Percentiles rank a stretch among this genome's conserved stretches.
phyloP scores from a whole-genome alignment of 2,888 invertebrate genomes.

The Drymonia ruficornis region DNA sequence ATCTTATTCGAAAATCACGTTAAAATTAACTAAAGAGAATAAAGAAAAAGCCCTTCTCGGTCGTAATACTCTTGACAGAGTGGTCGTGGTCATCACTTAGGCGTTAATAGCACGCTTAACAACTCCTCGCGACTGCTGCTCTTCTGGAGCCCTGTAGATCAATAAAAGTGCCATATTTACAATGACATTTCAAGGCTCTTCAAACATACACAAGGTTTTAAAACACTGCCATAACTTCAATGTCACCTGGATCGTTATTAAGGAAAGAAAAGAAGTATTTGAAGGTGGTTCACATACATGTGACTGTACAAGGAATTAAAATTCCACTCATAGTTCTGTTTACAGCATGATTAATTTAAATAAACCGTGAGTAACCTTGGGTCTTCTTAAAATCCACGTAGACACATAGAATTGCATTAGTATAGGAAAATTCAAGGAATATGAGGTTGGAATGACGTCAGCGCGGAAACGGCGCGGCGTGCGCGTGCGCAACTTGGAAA shows the following conservation, averaged over 20 bases:
- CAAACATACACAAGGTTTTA: no score
- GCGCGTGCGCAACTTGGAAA: conserved; percentile 57
- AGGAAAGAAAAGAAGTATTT: background rate
- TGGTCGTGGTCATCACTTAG: no score
- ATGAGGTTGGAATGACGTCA: conserved; percentile 43
- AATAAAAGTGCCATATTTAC: no score
- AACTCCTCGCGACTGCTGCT: no score
- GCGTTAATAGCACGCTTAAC: no score
- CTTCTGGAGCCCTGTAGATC: no score
- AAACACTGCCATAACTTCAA: background rate
- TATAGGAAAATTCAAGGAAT: conserved; percentile 34
- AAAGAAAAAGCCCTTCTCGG: no score
- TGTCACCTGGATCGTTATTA: background rate
- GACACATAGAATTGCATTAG: conserved; percentile 23
- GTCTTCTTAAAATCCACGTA: conserved; percentile 14
- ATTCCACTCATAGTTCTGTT: background rate
- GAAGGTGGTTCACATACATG: background rate
- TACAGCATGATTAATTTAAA: background rate
- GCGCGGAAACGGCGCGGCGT: conserved; percentile 46
- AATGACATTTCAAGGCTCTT: no score
- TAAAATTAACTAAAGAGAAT: no score
- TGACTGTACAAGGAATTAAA: background rate
- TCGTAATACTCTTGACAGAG: no score
- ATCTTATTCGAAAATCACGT: no score
- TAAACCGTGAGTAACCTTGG: conserved; percentile 4